Percentiles rank a stretch among this genome's conserved stretches.
Conservation (phyloP, 2,888 invertebrate genomes). For the Choristoneura rosaceana region DNA sequence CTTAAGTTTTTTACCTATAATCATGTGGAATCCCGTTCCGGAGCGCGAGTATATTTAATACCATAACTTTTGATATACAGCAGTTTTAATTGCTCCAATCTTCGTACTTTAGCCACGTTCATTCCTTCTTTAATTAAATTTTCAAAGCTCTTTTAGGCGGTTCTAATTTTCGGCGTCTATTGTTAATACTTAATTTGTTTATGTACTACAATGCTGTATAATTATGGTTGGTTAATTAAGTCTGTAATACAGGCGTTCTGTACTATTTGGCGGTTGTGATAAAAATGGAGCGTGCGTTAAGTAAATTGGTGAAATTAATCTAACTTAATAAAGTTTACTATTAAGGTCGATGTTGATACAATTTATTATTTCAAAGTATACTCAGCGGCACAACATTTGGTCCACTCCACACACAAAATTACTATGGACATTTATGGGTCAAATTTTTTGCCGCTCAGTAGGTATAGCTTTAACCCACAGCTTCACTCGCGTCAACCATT, state of each 20-base stretch:
- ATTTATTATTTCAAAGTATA: too few relatives aligned
- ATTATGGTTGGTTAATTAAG: conserved; percentile 36
- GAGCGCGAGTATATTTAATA: conserved; percentile 14
- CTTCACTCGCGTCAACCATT: too few relatives aligned
- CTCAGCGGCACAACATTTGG: too few relatives aligned
- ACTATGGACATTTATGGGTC: too few relatives aligned
- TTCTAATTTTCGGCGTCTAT: conserved; percentile 38
- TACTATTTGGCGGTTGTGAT: neutral
- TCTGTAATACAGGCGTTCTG: conserved; percentile 7
- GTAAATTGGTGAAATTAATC: conserved; percentile 12
- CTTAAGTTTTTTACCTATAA: too few relatives aligned
- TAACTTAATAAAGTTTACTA: neutral
- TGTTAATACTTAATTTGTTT: conserved; percentile 40
- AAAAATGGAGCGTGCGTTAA: conserved; percentile 11
- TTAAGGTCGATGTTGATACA: too few relatives aligned
- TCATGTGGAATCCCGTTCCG: neutral
- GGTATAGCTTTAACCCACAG: too few relatives aligned
- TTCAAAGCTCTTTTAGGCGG: conserved; percentile 36
- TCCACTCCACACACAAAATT: too few relatives aligned
- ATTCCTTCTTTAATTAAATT: conserved; percentile 38
- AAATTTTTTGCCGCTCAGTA: too few relatives aligned
- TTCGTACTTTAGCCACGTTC: neutral
- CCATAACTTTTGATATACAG: conserved; percentile 18
- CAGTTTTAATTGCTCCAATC: conserved; percentile 24
- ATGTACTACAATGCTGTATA: conserved; percentile 36